Conservation (phyloP, 2,797 vertebrate species). For the Sciurus vulgaris region DNA sequence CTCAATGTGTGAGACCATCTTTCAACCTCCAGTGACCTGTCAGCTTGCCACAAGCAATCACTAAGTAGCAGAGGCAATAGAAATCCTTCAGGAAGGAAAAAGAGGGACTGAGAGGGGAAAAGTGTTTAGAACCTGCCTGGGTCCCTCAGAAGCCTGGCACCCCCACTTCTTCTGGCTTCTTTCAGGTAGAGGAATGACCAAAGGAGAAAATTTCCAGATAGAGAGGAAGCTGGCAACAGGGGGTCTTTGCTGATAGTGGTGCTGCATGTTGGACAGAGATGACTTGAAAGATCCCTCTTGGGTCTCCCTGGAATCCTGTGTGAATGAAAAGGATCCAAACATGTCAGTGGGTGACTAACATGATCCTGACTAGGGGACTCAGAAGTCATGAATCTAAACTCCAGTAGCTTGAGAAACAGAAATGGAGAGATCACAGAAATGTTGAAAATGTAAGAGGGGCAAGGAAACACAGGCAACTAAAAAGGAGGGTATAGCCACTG, state of each 20-base stretch:
- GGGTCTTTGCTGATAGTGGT: background rate
- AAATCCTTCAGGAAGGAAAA: conserved; percentile 25
- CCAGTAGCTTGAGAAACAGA: background rate
- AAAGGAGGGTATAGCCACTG: background rate
- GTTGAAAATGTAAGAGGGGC: background rate
- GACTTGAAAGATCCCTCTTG: background rate
- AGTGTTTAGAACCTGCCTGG: background rate
- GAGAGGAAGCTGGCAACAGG: background rate
- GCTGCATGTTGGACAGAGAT: background rate
- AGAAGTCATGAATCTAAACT: background rate
- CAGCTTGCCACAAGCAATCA: background rate
- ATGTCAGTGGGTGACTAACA: background rate
- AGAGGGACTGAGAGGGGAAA: background rate
- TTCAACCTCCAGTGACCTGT: background rate
- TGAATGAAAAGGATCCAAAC: background rate
- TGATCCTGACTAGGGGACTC: background rate
- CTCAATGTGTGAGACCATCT: background rate
- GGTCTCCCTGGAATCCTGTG: background rate
- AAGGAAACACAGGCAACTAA: background rate
- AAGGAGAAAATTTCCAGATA: background rate
- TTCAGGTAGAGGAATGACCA: background rate
- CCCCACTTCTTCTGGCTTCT: background rate
- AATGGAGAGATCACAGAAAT: background rate
- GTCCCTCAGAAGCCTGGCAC: conserved; percentile 18
- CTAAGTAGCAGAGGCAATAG: background rate